Evolutionary conservation across 2,113 vertebrate species (phyloP).

Genomic region (Solea solea): DNA sequence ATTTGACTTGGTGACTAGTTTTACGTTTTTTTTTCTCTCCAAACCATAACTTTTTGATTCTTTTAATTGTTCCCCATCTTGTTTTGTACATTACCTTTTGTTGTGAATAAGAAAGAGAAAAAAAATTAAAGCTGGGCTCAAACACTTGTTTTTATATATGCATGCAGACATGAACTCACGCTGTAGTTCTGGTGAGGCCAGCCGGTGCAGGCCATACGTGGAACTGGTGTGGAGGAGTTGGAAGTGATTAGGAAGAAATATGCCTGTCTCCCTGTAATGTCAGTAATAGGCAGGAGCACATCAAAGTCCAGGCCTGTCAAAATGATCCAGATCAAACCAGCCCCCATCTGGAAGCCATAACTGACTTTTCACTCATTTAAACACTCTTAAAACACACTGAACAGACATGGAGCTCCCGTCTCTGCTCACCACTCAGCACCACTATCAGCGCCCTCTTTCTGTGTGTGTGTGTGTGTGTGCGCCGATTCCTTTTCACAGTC

Average conservation of each 20-base stretch:
- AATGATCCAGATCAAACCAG: slow-evolving; percentile 79
- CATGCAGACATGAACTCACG: slow-evolving; percentile 2
- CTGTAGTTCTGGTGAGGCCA: slow-evolving; percentile 34
- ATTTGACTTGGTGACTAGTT: too few relatives aligned
- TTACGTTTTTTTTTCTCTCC: too few relatives aligned
- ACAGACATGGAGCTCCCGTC: slow-evolving; percentile 77
- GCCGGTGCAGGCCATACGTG: slow-evolving; percentile 22
- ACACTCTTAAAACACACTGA: slow-evolving; percentile 79
- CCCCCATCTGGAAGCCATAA: slow-evolving; percentile 81
- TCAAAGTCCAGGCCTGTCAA: slow-evolving; percentile 80
- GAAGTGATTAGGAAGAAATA: slow-evolving; percentile 81
- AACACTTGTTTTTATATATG: background rate
- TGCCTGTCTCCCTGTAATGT: slow-evolving; percentile 76
- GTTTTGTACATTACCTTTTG: too few relatives aligned
- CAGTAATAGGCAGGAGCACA: slow-evolving; percentile 81
- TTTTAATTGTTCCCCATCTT: too few relatives aligned
- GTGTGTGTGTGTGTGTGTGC: slow-evolving; percentile 25
- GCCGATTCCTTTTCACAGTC: slow-evolving; percentile 32
- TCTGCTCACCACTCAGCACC: slow-evolving; percentile 69
- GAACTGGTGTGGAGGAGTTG: slow-evolving; percentile 67
- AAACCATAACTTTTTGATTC: too few relatives aligned
- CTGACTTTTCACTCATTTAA: slow-evolving; percentile 81
- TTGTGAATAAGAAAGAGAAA: too few relatives aligned
- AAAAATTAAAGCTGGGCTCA: too few relatives aligned
- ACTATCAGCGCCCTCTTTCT: slow-evolving; percentile 67